Percentiles rank a stretch among this genome's conserved stretches.
Conservation (phyloP, 1,140 invertebrate species). For the Leptopilina clavipes region DNA sequence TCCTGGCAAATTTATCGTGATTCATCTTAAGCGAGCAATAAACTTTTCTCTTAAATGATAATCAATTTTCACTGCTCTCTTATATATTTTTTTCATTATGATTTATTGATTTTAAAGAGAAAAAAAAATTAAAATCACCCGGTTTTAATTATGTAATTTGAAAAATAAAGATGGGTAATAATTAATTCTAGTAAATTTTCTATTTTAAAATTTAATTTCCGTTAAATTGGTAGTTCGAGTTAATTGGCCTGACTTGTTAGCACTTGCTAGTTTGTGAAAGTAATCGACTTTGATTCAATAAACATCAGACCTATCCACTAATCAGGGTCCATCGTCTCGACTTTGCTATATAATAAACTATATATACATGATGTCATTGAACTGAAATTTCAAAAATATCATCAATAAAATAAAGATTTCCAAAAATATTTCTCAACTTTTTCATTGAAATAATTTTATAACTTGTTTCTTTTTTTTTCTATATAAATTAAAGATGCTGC, state of each 20-base stretch:
- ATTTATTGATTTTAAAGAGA: background rate
- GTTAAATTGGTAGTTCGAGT: background rate
- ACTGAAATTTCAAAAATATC: background rate
- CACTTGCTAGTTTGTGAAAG: slow-evolving; percentile 15
- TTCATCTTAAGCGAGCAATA: background rate
- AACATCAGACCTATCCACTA: slow-evolving; percentile 26
- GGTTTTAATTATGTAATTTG: too few relatives aligned
- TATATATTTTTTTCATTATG: background rate
- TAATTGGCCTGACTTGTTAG: background rate
- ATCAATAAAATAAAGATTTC: too few relatives aligned
- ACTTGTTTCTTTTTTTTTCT: too few relatives aligned
- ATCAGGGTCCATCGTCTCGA: background rate
- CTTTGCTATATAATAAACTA: background rate
- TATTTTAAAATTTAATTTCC: background rate
- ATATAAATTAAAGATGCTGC: slow-evolving; percentile 12
- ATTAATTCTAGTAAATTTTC: too few relatives aligned
- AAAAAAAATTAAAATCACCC: too few relatives aligned
- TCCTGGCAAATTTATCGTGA: background rate
- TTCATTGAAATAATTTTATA: too few relatives aligned
- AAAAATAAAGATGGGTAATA: too few relatives aligned
- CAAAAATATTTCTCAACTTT: too few relatives aligned
- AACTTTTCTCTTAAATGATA: slow-evolving; percentile 17
- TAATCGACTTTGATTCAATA: slow-evolving; percentile 23
- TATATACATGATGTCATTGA: background rate
- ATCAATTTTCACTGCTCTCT: background rate